Evolutionary conservation across 2,113 vertebrate genomes (phyloP).

Genomic region (Narcine bancroftii): DNA sequence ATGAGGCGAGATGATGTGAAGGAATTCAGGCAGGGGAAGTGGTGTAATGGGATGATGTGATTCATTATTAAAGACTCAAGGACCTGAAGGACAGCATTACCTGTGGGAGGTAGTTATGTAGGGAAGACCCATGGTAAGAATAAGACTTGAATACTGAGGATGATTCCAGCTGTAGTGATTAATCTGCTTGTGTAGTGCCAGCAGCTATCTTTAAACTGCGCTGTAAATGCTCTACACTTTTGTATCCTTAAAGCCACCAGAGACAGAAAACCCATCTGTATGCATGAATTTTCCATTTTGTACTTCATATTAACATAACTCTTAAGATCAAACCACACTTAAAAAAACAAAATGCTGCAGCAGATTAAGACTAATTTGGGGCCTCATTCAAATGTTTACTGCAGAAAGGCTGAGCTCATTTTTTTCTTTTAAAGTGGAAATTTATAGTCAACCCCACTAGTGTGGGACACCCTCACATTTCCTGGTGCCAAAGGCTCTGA

Average conservation of each 20-base stretch:
- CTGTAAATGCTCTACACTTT: neutral
- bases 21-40: neutral
- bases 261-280: constrained; percentile 33
- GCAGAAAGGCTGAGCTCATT: neutral
- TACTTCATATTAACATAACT: constrained; percentile 30
- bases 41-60: neutral
- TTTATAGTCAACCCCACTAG: neutral
- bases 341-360: constrained; percentile 22
- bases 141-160: neutral
- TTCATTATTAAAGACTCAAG: constrained; percentile 24
- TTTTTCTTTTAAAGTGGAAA: neutral
- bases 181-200: constrained; percentile 31
- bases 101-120: constrained; percentile 1
- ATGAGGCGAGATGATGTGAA: neutral
- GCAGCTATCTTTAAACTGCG: constrained; percentile 34
- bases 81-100: constrained; percentile 14
- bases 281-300: constrained; percentile 28
- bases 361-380: constrained; percentile 21
- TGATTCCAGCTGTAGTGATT: constrained; percentile 25
- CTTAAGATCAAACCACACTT: constrained; percentile 25
- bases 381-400: constrained; percentile 1
- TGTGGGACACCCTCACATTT: neutral
- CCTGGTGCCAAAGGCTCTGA: neutral
- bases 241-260: constrained; percentile 8
- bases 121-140: constrained; percentile 8